These are phyloP conservation scores for Chloropsis cyanopogon DNA, from an alignment of 2,113 vertebrate species.

Conservation along the genomic window DNA sequence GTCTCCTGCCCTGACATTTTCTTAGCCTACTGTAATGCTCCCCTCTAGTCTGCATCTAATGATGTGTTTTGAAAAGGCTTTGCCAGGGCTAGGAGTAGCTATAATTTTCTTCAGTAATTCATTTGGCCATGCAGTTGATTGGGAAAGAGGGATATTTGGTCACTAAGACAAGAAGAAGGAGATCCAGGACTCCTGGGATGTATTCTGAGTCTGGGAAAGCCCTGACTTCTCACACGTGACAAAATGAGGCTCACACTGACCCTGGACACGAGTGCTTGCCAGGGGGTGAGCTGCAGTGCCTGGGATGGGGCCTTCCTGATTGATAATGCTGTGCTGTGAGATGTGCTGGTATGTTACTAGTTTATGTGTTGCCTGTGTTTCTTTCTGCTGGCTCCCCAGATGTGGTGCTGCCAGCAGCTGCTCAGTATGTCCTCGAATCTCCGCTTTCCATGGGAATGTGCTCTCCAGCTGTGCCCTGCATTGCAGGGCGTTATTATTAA, in stretches of 20 bases:
- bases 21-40: background rate
- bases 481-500: background rate
- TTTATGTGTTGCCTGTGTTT: rapidly evolving
- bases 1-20: background rate
- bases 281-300: background rate
- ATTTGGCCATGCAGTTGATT: background rate
- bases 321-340: background rate
- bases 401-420: background rate
- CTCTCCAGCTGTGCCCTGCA: background rate
- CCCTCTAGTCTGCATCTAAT: background rate
- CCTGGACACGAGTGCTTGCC: rapidly evolving
- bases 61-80: background rate
- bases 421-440: background rate
- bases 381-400: background rate
- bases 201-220: background rate
- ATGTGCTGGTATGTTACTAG: background rate
- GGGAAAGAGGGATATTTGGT: background rate
- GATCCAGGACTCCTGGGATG: background rate
- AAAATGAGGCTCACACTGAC: background rate
- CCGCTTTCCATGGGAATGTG: background rate
- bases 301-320: background rate
- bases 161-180: background rate
- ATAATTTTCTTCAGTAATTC: background rate
- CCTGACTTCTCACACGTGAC: background rate
- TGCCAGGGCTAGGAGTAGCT: background rate